phyloP scores from a whole-genome alignment of 2,113 vertebrate species.

The Diadophis punctatus region DNA sequence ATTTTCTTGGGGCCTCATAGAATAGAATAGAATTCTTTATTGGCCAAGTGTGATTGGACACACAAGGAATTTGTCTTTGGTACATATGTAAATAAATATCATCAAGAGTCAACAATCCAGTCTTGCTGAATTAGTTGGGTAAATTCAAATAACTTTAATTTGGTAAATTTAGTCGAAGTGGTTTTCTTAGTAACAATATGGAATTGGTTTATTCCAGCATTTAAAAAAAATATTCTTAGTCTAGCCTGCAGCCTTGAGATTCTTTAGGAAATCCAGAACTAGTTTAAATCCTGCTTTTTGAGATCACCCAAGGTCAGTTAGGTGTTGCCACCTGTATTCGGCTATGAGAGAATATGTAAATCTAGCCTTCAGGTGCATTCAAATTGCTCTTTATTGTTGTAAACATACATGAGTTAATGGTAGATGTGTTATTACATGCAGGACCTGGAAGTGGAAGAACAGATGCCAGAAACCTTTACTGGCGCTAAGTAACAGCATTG shows the following conservation, averaged over 20 bases:
- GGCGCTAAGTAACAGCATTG: not conserved
- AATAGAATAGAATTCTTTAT: no score
- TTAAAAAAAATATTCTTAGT: not conserved
- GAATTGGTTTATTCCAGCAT: not conserved
- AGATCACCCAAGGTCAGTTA: not conserved
- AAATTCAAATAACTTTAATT: not conserved
- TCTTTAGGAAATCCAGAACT: not conserved
- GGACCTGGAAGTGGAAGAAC: not conserved
- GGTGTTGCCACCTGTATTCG: not conserved
- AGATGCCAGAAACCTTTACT: not conserved
- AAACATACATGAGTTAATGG: not conserved
- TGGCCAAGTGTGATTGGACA: no score
- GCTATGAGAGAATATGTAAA: not conserved
- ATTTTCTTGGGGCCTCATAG: not conserved
- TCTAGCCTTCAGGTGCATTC: not conserved
- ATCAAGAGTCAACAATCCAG: not conserved
- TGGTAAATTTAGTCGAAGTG: not conserved
- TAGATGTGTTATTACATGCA: not conserved
- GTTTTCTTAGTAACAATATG: not conserved
- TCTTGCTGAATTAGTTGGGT: not conserved
- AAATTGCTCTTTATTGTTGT: not conserved
- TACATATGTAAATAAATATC: no score
- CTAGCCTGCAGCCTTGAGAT: not conserved
- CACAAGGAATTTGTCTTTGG: no score
- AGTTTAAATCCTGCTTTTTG: not conserved